Conservation (phyloP, 2,888 invertebrate genomes). For the Drosophila niveifrons region DNA sequence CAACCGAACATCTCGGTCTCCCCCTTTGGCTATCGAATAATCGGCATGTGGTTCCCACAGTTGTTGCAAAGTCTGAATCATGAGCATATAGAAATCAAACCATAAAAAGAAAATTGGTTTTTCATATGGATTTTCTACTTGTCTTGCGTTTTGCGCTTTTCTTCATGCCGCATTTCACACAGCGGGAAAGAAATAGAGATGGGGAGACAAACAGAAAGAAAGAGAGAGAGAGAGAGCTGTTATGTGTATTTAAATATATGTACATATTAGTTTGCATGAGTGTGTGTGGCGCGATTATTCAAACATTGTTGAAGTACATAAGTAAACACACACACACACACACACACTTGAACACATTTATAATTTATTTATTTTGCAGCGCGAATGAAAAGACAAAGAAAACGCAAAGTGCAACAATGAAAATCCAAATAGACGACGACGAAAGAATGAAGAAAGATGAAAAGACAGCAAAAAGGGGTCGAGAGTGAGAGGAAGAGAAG, state of each 20-base stretch:
- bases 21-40: not conserved
- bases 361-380: constrained; percentile 47
- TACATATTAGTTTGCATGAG: constrained; percentile 24
- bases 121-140: constrained; percentile 53
- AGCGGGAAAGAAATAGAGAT: constrained; percentile 7
- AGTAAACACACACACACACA: not conserved
- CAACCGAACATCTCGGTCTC: not conserved
- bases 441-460: constrained; percentile 37
- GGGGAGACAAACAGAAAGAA: constrained; percentile 17
- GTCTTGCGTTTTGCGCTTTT: constrained; percentile 51
- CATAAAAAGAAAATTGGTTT: constrained; percentile 68
- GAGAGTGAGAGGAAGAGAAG: not conserved
- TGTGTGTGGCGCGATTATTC: constrained; percentile 10
- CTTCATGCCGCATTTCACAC: constrained; percentile 35
- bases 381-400: constrained; percentile 33
- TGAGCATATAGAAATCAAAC: constrained; percentile 52
- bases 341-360: constrained; percentile 6
- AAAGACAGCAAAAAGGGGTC: constrained; percentile 9
- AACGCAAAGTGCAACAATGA: constrained; percentile 59
- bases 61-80: constrained; percentile 27
- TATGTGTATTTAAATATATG: constrained; percentile 9
- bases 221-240: constrained; percentile 17
- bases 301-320: constrained; percentile 6
- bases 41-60: constrained; percentile 40
- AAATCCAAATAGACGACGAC: constrained; percentile 38